Evolutionary conservation across 2,888 invertebrate genomes (phyloP), one percentile per base, ranked within the genome.

Genomic region (Eretmocerus hayati): DNA sequence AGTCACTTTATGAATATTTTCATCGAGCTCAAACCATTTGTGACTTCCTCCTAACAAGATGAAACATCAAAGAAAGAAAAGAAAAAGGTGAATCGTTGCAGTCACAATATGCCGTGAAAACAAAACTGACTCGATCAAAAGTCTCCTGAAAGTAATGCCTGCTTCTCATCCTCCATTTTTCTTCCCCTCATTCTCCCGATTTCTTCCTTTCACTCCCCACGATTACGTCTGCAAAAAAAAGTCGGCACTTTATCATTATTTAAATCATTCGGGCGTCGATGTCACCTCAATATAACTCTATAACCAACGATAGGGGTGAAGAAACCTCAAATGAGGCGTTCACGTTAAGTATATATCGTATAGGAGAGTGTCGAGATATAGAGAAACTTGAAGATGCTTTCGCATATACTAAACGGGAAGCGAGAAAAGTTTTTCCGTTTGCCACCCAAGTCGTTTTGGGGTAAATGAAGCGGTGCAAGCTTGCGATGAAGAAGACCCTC

Each of bases 311-410:
- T 38, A n/a, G 42, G 45, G 42, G 48, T 51, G 53, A 56, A 58
- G 56, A 56, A 56, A 59, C 56, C 60, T 65, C 57, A 66, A 67
- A 67, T 64, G 66, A 67, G 65, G 62, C 66, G 65, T 60, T 60
- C 57, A 60, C 57, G 62, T 31, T 32, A 37, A 38, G n/a, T 11
- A 15, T 18, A n/a, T n/a, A n/a, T n/a, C n/a, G n/a, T n/a, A n/a
- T n/a, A n/a, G n/a, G n/a, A n/a, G n/a, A n/a, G n/a, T n/a, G n/a
- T n/a, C n/a, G n/a, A n/a, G n/a, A n/a, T n/a, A n/a, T n/a, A n/a
- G n/a, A n/a, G n/a, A n/a, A n/a, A n/a, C n/a, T n/a, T 5, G 42
- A 21, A 20, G 21, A 4, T n/a, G 33, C 26, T 15, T 9, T 26
- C 15, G 48, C 36, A 20, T 11, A 18, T 36, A 43, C 8, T 15